Evolutionary conservation across 2,888 invertebrate genomes (phyloP).

Genomic region (Seladonia tumulorum): DNA sequence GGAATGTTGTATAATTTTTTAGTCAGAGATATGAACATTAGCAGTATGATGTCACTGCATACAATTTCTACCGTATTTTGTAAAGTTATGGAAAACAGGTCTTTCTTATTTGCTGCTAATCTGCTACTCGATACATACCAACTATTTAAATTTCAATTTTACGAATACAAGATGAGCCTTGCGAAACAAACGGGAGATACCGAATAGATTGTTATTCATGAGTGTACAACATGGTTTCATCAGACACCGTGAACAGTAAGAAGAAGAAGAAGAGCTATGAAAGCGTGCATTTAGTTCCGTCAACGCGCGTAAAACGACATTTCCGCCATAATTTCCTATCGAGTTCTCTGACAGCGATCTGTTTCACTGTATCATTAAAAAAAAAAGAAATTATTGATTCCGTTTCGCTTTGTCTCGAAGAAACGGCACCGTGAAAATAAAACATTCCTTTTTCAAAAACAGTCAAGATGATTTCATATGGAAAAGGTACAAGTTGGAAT

Average conservation of each 20-base stretch:
- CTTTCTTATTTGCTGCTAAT: no score
- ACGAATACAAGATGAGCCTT: neutral
- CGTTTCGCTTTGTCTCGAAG: neutral
- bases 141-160: neutral
- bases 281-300: neutral
- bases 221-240: neutral
- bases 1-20: no score
- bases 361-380: neutral
- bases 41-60: no score
- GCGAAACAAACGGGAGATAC: neutral
- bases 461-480: neutral
- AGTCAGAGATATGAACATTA: no score
- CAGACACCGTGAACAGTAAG: neutral
- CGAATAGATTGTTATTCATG: neutral
- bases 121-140: no score
- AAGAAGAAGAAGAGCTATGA: neutral
- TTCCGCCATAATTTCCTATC: neutral
- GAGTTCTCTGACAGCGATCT: neutral
- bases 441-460: neutral
- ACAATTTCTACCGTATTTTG: no score
- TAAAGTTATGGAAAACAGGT: no score
- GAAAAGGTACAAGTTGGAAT: neutral
- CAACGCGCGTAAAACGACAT: neutral
- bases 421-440: neutral
- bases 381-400: neutral